Evolutionary conservation across 2,797 vertebrate genomes (phyloP).

Genomic region (Karalla daura): DNA sequence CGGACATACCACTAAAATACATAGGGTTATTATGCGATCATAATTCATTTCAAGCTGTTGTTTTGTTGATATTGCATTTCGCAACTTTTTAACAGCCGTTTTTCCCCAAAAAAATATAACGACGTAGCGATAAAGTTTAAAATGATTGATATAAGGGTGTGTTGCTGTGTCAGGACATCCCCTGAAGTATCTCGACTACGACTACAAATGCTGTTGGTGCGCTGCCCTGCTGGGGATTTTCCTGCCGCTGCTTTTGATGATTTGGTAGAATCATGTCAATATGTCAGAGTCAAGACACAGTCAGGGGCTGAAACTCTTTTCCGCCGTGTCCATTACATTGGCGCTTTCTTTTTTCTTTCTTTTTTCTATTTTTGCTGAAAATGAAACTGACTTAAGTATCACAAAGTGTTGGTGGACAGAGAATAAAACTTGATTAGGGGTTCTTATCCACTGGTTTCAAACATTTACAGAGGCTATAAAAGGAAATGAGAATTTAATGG

Average conservation of each 20-base stretch:
- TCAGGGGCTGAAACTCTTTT: background rate
- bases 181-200: background rate
- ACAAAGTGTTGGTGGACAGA: background rate
- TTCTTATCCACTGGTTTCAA: no score
- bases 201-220: background rate
- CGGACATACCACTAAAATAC: no score
- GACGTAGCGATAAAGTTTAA: no score
- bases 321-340: background rate
- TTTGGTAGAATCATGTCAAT: background rate
- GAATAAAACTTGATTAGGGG: background rate
- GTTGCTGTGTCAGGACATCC: background rate
- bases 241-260: background rate
- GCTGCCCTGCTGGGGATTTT: no score
- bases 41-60: no score
- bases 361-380: background rate
- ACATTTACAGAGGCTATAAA: no score
- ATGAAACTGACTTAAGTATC: background rate
- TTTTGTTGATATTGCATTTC: no score
- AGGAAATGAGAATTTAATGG: no score
- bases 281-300: background rate
- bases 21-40: no score
- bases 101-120: no score
- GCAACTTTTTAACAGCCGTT: no score
- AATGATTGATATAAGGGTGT: background rate
- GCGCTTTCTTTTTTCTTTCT: background rate